These are phyloP conservation scores for Papilio protenor DNA, from an alignment of 2,888 invertebrate species.

Conservation along the genomic window DNA sequence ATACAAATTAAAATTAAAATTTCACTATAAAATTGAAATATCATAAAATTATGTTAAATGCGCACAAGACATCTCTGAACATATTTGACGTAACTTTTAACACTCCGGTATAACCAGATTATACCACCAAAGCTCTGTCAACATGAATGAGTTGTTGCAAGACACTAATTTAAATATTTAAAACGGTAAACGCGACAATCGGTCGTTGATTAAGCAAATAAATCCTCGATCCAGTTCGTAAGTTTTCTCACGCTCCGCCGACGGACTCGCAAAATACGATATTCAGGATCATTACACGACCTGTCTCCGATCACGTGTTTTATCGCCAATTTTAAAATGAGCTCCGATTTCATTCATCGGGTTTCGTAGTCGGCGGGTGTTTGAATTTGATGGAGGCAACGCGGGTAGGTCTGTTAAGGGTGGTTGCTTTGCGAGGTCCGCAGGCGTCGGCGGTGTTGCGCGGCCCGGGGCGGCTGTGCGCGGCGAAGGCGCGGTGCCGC, in stretches of 20 bases:
- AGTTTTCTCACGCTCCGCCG: slow-evolving; percentile 59
- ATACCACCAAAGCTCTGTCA: not conserved
- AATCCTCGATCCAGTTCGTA: slow-evolving; percentile 42
- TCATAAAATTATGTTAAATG: not conserved
- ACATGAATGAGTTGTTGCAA: slow-evolving; percentile 27
- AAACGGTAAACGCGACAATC: slow-evolving; percentile 28
- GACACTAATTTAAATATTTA: slow-evolving; percentile 34
- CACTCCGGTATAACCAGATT: slow-evolving; percentile 29
- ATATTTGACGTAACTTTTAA: not conserved
- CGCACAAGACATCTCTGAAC: not conserved
- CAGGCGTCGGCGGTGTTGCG: slow-evolving; percentile 56
- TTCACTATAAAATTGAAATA: not conserved
- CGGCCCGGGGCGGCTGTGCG: slow-evolving; percentile 53
- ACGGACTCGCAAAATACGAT: slow-evolving; percentile 65
- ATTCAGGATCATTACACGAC: slow-evolving; percentile 66
- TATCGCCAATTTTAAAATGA: slow-evolving; percentile 58
- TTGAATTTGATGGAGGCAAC: slow-evolving; percentile 42
- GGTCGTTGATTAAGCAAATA: slow-evolving; percentile 36
- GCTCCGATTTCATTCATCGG: slow-evolving; percentile 54
- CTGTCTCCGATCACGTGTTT: slow-evolving; percentile 62
- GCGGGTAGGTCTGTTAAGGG: slow-evolving; percentile 50
- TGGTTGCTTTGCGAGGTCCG: slow-evolving; percentile 56
- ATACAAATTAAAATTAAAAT: not conserved
- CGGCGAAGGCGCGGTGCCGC: slow-evolving; percentile 56
- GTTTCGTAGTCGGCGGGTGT: slow-evolving; percentile 36